A percentile compares a stretch with the other conserved stretches of the same genome.
Evolutionary conservation across 2,888 invertebrate species (phyloP).

Genomic region (Molorchus minor): DNA sequence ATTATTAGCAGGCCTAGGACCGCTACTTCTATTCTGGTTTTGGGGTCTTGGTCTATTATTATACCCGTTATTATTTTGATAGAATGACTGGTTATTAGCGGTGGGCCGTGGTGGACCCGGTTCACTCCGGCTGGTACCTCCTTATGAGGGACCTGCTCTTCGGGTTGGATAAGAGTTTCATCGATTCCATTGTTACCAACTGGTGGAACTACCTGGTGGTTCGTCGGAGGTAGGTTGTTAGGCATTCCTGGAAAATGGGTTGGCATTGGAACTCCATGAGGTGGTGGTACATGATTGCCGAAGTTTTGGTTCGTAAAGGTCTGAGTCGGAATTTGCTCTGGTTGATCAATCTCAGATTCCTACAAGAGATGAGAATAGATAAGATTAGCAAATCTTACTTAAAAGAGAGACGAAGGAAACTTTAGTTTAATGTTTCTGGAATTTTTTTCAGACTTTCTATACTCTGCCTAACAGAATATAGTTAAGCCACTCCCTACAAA

Average conservation of each 20-base stretch:
- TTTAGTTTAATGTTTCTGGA: too few relatives aligned
- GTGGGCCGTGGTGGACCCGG: conserved; percentile 43
- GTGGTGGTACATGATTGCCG: conserved; percentile 64
- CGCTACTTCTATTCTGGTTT: conserved; percentile 48
- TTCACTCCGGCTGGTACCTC: conserved; percentile 43
- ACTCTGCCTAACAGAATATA: too few relatives aligned
- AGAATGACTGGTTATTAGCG: conserved; percentile 53
- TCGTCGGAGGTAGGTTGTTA: conserved; percentile 48
- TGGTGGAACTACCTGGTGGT: conserved; percentile 48
- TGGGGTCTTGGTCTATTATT: conserved; percentile 53
- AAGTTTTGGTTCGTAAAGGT: conserved; percentile 89
- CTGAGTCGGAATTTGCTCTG: conserved; percentile 77
- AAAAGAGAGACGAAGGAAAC: too few relatives aligned
- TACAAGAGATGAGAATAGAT: too few relatives aligned
- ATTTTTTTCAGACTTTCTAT: too few relatives aligned
- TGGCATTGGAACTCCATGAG: conserved; percentile 68
- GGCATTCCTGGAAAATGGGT: conserved; percentile 57
- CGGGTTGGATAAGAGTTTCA: conserved; percentile 61
- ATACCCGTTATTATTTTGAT: conserved; percentile 58
- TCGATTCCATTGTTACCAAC: conserved; percentile 45
- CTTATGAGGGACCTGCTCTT: conserved; percentile 39
- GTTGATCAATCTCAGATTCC: conserved; percentile 84
- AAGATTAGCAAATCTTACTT: too few relatives aligned
- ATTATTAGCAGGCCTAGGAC: conserved; percentile 45
- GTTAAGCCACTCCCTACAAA: too few relatives aligned